phyloP scores from a whole-genome alignment of 2,113 vertebrate genomes.

The Atherinomorus stipes region DNA sequence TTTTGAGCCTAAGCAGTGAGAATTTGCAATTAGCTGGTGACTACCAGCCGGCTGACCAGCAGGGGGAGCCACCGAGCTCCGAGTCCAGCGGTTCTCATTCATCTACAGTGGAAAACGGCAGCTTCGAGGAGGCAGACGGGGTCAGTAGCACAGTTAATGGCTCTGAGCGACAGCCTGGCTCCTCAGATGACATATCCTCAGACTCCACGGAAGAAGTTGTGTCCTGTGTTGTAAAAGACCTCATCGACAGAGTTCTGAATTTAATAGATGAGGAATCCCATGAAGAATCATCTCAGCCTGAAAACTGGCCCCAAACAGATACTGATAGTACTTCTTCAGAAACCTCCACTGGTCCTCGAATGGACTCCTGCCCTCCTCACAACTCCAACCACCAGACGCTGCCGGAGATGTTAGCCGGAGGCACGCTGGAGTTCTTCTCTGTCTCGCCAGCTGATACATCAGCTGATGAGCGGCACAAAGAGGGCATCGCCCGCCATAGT shows the following conservation, averaged over 20 bases:
- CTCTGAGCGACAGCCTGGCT: conserved; percentile 81
- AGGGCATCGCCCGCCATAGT: conserved; percentile 92
- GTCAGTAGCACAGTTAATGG: conserved; percentile 35
- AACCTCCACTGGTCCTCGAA: conserved; percentile 64
- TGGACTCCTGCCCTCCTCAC: conserved; percentile 49
- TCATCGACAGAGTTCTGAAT: conserved; percentile 88
- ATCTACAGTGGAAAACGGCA: conserved; percentile 90
- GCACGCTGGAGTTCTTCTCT: conserved; percentile 79
- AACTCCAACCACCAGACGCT: conserved; percentile 70
- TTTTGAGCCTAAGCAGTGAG: conserved; percentile 96
- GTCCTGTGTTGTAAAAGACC: conserved; percentile 88
- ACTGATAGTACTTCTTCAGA: conserved; percentile 82
- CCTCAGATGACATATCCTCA: conserved; percentile 65
- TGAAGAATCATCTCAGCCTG: conserved; percentile 76
- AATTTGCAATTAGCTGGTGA: conserved; percentile 91
- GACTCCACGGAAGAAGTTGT: conserved; percentile 86
- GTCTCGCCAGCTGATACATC: conserved; percentile 46
- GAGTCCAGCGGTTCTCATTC: conserved; percentile 93
- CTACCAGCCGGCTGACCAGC: conserved; percentile 90
- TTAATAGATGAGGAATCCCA: conserved; percentile 82
- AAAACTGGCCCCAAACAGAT: conserved; percentile 83
- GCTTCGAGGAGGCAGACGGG: conserved; percentile 88
- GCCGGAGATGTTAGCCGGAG: conserved; percentile 81
- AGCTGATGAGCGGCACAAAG: conserved; percentile 82
- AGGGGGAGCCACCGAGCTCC: conserved; percentile 91